Evolutionary conservation across 2,797 vertebrate genomes (phyloP).

Genomic region (Myotis findleyi): DNA sequence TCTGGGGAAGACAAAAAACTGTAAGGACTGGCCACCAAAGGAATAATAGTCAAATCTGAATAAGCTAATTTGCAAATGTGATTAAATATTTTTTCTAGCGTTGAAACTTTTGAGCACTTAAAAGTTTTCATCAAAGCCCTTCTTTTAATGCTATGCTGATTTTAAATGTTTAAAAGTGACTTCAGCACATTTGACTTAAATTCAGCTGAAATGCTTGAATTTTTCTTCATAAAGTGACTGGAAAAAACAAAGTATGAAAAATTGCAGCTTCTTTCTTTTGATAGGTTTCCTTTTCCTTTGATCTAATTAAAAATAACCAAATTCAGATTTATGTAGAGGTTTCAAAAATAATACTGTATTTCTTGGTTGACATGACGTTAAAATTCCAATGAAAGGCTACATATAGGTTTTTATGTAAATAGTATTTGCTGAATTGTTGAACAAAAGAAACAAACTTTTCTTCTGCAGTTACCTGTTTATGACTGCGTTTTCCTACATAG

Average conservation of each 20-base stretch:
- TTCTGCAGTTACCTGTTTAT: neutral
- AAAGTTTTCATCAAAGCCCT: neutral
- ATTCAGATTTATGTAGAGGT: neutral
- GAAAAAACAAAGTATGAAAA: slow-evolving; percentile 42
- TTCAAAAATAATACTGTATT: neutral
- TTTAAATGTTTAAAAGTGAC: slow-evolving; percentile 47
- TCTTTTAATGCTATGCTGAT: slow-evolving; percentile 17
- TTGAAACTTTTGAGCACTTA: slow-evolving; percentile 35
- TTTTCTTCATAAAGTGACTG: slow-evolving; percentile 16
- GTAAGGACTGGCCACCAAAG: neutral
- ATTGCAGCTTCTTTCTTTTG: neutral
- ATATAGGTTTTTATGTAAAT: slow-evolving; percentile 14
- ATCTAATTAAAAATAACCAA: slow-evolving; percentile 41
- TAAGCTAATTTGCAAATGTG: slow-evolving; percentile 2
- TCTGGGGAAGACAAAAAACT: neutral
- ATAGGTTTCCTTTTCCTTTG: slow-evolving; percentile 21
- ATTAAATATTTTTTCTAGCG: neutral
- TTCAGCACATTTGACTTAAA: slow-evolving; percentile 24
- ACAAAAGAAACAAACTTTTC: neutral
- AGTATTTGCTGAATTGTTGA: slow-evolving; percentile 23
- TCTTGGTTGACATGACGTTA: slow-evolving; percentile 5
- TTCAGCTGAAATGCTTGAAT: slow-evolving; percentile 41
- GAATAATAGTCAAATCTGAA: neutral
- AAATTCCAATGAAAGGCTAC: slow-evolving; percentile 24
- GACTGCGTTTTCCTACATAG: neutral